Evolutionary conservation across 2,888 invertebrate species (phyloP).

Genomic region (Cotesia congregata): DNA sequence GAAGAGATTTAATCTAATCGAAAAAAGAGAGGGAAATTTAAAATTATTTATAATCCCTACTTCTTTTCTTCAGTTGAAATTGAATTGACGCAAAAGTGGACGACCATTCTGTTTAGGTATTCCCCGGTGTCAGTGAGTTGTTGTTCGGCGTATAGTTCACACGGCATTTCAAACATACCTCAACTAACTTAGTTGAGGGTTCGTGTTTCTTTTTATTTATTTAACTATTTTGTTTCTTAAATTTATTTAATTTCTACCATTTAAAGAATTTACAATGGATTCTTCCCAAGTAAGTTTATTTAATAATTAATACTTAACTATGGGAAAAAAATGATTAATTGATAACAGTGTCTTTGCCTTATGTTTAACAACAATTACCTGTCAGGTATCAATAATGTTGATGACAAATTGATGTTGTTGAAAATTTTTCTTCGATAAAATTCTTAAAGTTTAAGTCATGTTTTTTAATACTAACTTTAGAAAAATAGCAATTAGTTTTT

Average conservation of each 20-base stretch:
- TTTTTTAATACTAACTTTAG: too few species aligned
- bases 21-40: conserved; percentile 20
- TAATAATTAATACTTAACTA: not conserved
- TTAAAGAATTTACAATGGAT: conserved; percentile 12
- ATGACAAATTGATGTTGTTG: too few species aligned
- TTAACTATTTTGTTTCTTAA: too few species aligned
- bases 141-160: conserved; percentile 28
- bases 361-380: too few species aligned
- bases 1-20: not conserved
- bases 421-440: too few species aligned
- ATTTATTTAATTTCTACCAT: not conserved
- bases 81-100: conserved; percentile 33
- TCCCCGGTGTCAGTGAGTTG: conserved; percentile 30
- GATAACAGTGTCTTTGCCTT: too few species aligned
- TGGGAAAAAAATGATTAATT: too few species aligned
- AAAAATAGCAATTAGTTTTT: not conserved
- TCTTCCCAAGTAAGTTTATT: conserved; percentile 13
- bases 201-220: not conserved
- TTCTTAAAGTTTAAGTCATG: too few species aligned
- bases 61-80: conserved; percentile 12
- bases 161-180: not conserved
- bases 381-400: too few species aligned
- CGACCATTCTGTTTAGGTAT: conserved; percentile 30
- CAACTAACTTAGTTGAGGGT: not conserved
- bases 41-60: conserved; percentile 37